phyloP scores from a whole-genome alignment of 2,888 invertebrate genomes.

The Pachycephus smyrnensis region DNA sequence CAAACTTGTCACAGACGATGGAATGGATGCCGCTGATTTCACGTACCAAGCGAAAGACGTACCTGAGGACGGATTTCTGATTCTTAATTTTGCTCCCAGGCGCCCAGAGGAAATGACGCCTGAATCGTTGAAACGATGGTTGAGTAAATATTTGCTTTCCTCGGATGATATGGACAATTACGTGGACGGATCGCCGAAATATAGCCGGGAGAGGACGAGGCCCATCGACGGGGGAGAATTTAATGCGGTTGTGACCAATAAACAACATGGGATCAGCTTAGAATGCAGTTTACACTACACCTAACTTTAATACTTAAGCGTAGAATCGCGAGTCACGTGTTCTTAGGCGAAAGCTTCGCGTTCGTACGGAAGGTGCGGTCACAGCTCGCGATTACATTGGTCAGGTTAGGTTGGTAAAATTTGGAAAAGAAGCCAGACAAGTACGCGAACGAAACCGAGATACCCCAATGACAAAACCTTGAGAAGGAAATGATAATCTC shows the following conservation, averaged over 20 bases:
- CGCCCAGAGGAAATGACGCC: background rate
- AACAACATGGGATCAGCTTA: slow-evolving; percentile 64
- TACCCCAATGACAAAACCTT: background rate
- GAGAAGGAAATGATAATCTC: background rate
- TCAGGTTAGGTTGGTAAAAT: background rate
- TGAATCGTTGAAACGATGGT: background rate
- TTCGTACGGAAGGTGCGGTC: slow-evolving; percentile 21
- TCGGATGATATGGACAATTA: background rate
- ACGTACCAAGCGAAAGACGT: background rate
- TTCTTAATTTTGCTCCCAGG: background rate
- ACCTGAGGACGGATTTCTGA: background rate
- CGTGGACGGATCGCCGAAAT: background rate
- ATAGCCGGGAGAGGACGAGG: background rate
- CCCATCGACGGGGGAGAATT: slow-evolving; percentile 23
- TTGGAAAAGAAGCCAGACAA: background rate
- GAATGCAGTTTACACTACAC: slow-evolving; percentile 58
- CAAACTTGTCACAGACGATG: background rate
- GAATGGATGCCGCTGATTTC: background rate
- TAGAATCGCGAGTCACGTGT: slow-evolving; percentile 33
- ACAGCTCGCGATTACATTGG: background rate
- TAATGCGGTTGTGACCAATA: slow-evolving; percentile 63
- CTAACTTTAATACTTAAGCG: slow-evolving; percentile 44
- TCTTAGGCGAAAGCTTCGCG: slow-evolving; percentile 29
- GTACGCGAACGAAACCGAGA: background rate
- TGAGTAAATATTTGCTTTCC: background rate